These are phyloP conservation scores for Galeopsomyia nigrocyanea DNA, from an alignment of 2,888 invertebrate species.

Conservation along the genomic window DNA sequence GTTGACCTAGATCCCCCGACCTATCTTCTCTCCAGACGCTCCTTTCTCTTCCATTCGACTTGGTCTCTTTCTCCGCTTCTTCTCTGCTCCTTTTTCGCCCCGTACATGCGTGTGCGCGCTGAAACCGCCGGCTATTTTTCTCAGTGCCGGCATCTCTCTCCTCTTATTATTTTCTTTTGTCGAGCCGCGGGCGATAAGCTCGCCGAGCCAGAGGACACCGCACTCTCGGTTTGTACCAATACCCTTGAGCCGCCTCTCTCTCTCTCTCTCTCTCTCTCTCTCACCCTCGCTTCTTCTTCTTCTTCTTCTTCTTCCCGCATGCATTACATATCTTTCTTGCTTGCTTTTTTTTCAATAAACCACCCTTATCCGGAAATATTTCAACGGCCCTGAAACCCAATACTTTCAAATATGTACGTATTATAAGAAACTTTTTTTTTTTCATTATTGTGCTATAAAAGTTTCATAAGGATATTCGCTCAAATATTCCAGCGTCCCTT, in stretches of 20 bases:
- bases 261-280: background rate
- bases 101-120: slow-evolving; percentile 4
- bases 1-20: slow-evolving; percentile 46
- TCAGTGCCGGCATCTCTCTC: background rate
- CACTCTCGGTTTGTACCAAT: background rate
- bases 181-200: slow-evolving; percentile 27
- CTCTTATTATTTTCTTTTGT: slow-evolving; percentile 38
- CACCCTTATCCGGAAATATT: no score
- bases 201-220: background rate
- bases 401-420: no score
- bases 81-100: slow-evolving; percentile 8
- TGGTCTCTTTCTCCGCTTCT: slow-evolving; percentile 34
- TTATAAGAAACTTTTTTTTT: no score
- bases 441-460: no score
- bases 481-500: no score
- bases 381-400: no score
- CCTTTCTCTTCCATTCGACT: slow-evolving; percentile 40
- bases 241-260: background rate
- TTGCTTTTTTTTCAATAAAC: no score
- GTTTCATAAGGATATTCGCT: no score
- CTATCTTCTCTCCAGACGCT: slow-evolving; percentile 34
- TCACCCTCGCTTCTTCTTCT: no score
- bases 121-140: slow-evolving; percentile 29
- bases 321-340: no score
- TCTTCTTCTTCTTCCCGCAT: no score